phyloP scores from a whole-genome alignment of 2,113 vertebrate species.

The Protomyctophum bolini region DNA sequence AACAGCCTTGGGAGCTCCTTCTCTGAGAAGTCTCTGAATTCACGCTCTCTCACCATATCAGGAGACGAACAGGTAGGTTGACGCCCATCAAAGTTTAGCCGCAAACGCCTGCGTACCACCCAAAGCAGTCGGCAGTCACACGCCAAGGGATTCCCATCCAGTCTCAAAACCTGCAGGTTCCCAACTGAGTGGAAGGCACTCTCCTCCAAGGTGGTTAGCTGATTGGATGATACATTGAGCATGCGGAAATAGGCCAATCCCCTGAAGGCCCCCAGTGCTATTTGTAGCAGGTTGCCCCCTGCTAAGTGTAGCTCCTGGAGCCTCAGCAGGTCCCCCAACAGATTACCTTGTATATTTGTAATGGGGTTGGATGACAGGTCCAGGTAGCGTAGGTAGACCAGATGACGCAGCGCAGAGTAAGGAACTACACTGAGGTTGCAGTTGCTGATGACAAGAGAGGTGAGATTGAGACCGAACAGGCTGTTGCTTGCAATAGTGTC shows the following conservation, averaged over 20 bases:
- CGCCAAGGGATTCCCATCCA: constrained; percentile 86
- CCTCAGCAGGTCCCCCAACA: constrained; percentile 77
- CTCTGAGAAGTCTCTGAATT: constrained; percentile 84
- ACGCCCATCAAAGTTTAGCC: constrained; percentile 81
- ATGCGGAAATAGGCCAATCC: constrained; percentile 82
- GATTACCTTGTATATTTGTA: constrained; percentile 75
- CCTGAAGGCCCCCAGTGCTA: constrained; percentile 84
- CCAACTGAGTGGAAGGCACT: constrained; percentile 84
- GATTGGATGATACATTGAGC: constrained; percentile 87
- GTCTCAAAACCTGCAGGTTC: constrained; percentile 82
- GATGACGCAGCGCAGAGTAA: constrained; percentile 80
- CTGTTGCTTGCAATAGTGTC: constrained; percentile 80
- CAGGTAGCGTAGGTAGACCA: constrained; percentile 82
- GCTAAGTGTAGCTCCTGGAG: constrained; percentile 88
- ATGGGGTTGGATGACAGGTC: constrained; percentile 92
- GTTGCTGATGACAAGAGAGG: constrained; percentile 82
- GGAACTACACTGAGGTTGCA: constrained; percentile 85
- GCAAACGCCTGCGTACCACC: constrained; percentile 80
- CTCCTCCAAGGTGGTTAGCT: constrained; percentile 84
- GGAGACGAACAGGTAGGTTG: constrained; percentile 84
- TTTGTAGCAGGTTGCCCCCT: constrained; percentile 79
- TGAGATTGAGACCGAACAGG: constrained; percentile 85
- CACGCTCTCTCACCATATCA: constrained; percentile 66
- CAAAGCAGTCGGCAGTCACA: constrained; percentile 91
- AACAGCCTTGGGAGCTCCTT: constrained; percentile 81